These are phyloP conservation scores for Siniperca scherzeri DNA, from an alignment of 2,797 vertebrate species.

Conservation along the genomic window DNA sequence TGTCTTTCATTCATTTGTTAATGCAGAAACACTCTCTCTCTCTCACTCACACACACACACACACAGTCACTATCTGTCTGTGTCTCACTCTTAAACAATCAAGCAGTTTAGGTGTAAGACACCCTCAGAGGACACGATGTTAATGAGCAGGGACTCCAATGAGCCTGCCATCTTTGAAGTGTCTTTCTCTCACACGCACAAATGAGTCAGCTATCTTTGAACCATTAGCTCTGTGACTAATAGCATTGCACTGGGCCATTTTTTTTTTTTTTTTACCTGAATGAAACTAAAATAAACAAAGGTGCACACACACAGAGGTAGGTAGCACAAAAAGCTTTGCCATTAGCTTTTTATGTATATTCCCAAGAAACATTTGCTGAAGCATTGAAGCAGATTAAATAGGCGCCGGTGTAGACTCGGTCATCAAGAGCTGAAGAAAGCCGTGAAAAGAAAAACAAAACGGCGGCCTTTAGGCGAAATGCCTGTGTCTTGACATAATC, in stretches of 20 bases:
- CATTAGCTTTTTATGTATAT: not conserved
- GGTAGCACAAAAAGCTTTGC: not conserved
- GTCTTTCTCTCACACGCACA: slow-evolving; percentile 52
- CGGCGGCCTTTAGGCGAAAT: slow-evolving; percentile 1
- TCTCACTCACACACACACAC: not conserved
- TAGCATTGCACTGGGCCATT: slow-evolving; percentile 53
- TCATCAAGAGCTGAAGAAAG: slow-evolving; percentile 1
- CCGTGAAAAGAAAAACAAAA: slow-evolving; percentile 21
- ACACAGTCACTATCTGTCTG: slow-evolving; percentile 24
- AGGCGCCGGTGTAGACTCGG: not conserved
- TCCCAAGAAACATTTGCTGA: slow-evolving; percentile 20
- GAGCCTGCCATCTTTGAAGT: slow-evolving; percentile 71
- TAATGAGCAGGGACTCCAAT: slow-evolving; percentile 67
- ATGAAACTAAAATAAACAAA: not conserved
- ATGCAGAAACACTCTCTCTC: not conserved
- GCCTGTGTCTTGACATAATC: slow-evolving; percentile 35
- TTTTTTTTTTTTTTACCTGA: not conserved
- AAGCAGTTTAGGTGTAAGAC: slow-evolving; percentile 56
- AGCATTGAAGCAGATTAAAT: slow-evolving; percentile 21
- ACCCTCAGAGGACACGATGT: slow-evolving; percentile 58
- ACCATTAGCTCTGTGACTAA: slow-evolving; percentile 74
- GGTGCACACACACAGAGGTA: not conserved
- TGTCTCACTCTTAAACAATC: slow-evolving; percentile 66
- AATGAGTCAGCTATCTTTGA: slow-evolving; percentile 70
- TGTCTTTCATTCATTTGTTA: slow-evolving; percentile 52